These are phyloP conservation scores for Labia minor DNA, from an alignment of 2,888 invertebrate genomes.

Conservation along the genomic window DNA sequence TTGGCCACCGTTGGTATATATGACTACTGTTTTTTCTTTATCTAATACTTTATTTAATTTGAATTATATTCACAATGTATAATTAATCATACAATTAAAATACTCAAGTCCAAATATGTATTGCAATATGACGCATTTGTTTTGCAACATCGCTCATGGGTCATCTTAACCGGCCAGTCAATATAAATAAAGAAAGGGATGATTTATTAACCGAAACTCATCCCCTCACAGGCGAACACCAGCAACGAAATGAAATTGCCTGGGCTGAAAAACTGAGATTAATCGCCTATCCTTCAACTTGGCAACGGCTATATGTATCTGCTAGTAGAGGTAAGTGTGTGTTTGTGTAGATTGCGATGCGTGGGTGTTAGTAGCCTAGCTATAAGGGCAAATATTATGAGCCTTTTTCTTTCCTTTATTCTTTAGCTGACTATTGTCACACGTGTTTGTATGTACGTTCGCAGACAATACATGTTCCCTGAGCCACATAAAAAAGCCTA, in stretches of 20 bases:
- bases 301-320: constrained; percentile 1
- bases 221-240: neutral
- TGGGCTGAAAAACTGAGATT: constrained; percentile 3
- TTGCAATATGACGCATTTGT: no score
- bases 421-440: neutral
- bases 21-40: no score
- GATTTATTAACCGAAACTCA: constrained; percentile 5
- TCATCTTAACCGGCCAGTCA: constrained; percentile 7
- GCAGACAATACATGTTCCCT: neutral
- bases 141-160: no score
- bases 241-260: neutral
- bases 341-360: neutral
- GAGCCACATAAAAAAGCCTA: neutral
- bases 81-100: no score
- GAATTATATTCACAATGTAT: no score
- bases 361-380: neutral
- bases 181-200: neutral
- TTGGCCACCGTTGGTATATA: no score
- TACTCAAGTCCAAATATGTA: no score
- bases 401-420: neutral
- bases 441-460: neutral
- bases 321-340: no score
- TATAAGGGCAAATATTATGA: constrained; percentile 8
- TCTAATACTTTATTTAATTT: no score
- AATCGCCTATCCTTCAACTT: constrained; percentile 13